These are phyloP conservation scores for Pseudois nayaur DNA, from an alignment of 2,113 vertebrate species.

Conservation along the genomic window DNA sequence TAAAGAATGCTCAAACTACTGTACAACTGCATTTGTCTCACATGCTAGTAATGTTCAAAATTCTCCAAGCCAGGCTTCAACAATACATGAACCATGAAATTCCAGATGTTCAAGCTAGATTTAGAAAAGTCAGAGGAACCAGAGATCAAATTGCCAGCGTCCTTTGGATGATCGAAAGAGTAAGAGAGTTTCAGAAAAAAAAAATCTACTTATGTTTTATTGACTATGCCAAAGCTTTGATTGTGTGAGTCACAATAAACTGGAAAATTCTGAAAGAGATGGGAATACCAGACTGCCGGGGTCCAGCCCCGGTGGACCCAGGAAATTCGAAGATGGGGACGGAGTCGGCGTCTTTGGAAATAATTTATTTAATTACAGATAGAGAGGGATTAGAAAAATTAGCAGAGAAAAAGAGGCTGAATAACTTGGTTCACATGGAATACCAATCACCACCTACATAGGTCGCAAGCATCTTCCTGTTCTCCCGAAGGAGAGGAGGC, in stretches of 20 bases:
- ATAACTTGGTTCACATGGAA: too few species aligned
- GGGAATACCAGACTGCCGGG: neutral
- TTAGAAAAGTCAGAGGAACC: neutral
- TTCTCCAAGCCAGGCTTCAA: neutral
- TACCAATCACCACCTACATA: too few species aligned
- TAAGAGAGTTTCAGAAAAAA: neutral
- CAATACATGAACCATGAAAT: neutral
- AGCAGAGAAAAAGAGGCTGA: too few species aligned
- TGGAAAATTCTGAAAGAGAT: neutral
- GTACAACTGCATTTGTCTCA: neutral
- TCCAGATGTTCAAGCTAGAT: neutral
- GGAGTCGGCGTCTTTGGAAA: too few species aligned
- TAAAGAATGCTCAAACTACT: neutral
- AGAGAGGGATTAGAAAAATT: too few species aligned
- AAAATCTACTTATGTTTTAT: neutral
- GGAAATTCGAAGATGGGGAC: too few species aligned
- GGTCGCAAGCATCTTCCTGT: too few species aligned
- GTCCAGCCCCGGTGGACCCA: too few species aligned
- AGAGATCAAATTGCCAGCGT: neutral
- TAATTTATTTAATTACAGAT: too few species aligned
- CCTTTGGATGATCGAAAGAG: neutral
- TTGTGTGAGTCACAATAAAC: neutral
- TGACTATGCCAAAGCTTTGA: neutral
- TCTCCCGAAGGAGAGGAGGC: too few species aligned
- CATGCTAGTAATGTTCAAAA: neutral